These are phyloP conservation scores for Hylaea fasciaria DNA, from an alignment of 2,888 invertebrate genomes.

Conservation along the genomic window DNA sequence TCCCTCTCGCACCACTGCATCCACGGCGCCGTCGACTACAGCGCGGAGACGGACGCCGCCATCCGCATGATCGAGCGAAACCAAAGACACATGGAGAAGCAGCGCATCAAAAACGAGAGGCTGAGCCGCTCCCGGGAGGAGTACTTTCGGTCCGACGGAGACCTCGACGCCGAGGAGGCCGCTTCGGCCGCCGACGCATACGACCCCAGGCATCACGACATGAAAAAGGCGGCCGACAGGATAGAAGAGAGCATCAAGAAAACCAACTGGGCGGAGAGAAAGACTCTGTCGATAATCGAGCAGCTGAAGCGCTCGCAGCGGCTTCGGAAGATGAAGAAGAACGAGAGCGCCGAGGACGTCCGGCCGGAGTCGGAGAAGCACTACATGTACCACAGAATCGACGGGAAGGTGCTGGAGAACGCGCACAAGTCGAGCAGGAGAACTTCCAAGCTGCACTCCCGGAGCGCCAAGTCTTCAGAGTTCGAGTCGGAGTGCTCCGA, in stretches of 20 bases:
- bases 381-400: constrained; percentile 76
- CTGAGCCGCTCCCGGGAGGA: constrained; percentile 74
- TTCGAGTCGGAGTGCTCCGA: constrained; percentile 90
- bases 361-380: constrained; percentile 79
- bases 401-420: constrained; percentile 82
- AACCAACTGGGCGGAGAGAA: constrained; percentile 80
- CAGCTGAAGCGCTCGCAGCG: constrained; percentile 78
- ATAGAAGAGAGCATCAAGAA: constrained; percentile 81
- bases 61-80: constrained; percentile 85
- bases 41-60: constrained; percentile 85
- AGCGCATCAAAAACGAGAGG: constrained; percentile 77
- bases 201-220: constrained; percentile 66
- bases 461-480: constrained; percentile 90
- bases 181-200: constrained; percentile 45
- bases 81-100: constrained; percentile 85
- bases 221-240: constrained; percentile 72
- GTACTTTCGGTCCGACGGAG: constrained; percentile 73
- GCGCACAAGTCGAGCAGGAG: constrained; percentile 82
- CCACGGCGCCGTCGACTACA: constrained; percentile 80
- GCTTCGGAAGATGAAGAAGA: constrained; percentile 72
- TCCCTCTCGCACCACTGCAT: constrained; percentile 80
- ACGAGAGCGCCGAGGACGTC: constrained; percentile 77
- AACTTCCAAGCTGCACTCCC: constrained; percentile 76
- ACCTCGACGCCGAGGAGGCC: constrained; percentile 65
- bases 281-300: constrained; percentile 78